Conservation (phyloP, 2,113 vertebrate genomes). For the Aptenodytes patagonicus region DNA sequence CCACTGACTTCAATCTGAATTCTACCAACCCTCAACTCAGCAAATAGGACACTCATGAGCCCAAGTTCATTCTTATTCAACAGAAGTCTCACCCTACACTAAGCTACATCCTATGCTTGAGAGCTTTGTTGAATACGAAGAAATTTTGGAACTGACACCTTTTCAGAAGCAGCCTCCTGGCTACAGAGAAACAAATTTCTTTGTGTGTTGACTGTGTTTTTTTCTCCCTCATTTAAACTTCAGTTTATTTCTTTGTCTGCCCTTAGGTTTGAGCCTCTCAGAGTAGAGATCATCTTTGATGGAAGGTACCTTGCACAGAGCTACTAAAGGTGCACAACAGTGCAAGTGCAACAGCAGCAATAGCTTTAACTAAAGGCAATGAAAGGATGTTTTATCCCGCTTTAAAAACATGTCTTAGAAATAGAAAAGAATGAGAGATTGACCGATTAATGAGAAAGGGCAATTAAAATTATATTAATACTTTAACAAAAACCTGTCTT, state of each 20-base stretch:
- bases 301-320: neutral
- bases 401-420: neutral
- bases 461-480: neutral
- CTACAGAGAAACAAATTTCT: conserved; percentile 2
- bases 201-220: neutral
- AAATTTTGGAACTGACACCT: neutral
- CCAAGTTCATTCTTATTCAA: neutral
- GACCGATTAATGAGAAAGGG: neutral
- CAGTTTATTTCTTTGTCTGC: conserved; percentile 33
- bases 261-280: conserved; percentile 9
- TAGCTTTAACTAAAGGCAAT: neutral
- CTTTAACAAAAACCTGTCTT: neutral
- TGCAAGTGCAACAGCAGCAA: neutral
- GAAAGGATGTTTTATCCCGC: neutral
- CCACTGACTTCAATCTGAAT: neutral
- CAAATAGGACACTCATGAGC: neutral
- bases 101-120: neutral
- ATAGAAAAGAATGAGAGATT: neutral
- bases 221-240: conserved; percentile 1
- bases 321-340: neutral
- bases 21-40: neutral
- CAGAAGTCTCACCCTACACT: neutral
- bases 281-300: neutral
- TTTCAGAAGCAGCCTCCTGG: neutral
- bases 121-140: neutral